A percentile compares a stretch with the other conserved stretches of the same genome.
phyloP scores from a whole-genome alignment of 64 coral and sea anemone species.

The Montipora efflorescens region DNA sequence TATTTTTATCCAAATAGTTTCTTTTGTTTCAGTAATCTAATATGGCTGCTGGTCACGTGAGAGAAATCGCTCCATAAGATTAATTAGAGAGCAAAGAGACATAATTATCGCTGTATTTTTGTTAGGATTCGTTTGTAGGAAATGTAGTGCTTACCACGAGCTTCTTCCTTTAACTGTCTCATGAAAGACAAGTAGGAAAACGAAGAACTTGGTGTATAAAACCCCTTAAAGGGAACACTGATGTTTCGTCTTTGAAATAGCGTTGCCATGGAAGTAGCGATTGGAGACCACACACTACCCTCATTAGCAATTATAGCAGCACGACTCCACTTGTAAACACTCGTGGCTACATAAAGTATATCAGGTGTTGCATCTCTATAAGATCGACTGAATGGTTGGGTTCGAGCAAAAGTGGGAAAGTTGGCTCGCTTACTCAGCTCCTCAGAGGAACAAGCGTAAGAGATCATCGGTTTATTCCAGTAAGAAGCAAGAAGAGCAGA shows the following conservation, averaged over 20 bases:
- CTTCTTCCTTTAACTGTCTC: conserved; percentile 41
- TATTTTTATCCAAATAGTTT: too few species aligned
- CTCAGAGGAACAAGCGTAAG: conserved; percentile 76
- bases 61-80: too few species aligned
- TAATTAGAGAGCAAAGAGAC: too few species aligned
- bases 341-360: conserved; percentile 38
- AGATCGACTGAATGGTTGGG: conserved; percentile 82
- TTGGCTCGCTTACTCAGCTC: conserved; percentile 60
- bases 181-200: conserved; percentile 52
- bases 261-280: conserved; percentile 56
- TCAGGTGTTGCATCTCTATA: conserved; percentile 49
- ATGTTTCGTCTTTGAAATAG: conserved; percentile 49
- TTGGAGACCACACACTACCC: conserved; percentile 73
- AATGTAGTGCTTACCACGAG: conserved; percentile 47
- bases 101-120: too few species aligned
- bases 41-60: too few species aligned
- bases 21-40: too few species aligned
- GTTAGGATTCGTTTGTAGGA: too few species aligned
- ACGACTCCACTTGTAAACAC: conserved; percentile 55
- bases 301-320: conserved; percentile 73
- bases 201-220: conserved; percentile 56
- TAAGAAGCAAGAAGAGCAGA: conserved; percentile 69
- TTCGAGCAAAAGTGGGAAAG: conserved; percentile 80
- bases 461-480: conserved; percentile 91
- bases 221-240: conserved; percentile 57